Evolutionary conservation across 1,140 invertebrate genomes (phyloP), one percentile per base, ranked within the genome.

Genomic region (Coenobita brevimanus): DNA sequence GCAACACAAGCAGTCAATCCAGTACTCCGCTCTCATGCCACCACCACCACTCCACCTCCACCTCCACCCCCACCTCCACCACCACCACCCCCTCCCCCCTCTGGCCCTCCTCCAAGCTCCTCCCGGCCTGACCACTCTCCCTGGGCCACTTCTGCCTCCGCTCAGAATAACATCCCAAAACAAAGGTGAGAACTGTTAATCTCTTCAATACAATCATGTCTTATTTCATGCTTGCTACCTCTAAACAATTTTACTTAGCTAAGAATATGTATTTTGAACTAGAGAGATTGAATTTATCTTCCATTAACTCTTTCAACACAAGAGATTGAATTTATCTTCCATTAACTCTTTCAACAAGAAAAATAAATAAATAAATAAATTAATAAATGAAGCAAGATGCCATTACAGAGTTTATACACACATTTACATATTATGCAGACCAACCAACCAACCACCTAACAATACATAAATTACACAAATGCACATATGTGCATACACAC

Each of bases 111-210:
- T 8, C 85, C 85, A 0, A 87, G 64, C 43, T 87, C 80, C 78
- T 87, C 85, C 76, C 60, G 64, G 3, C 62, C 76, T 30, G 64
- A 71, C 15, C 27, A 15, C n/a, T 24, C 62, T 3, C 64, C 80
- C 1, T 82, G 62, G 43, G 30, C 27, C 4, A 21, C 67, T 38
- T 4, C 30, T 17, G 13, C 27, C 3, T 6, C 33, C 13, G 27
- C 36, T n/a, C 71, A 17, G 2, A 80, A 87, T 57, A 87, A 87
- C 43, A 54, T 87, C n/a, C 85, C 85, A 15, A 87, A 76, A 46
- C 85, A 87, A 36, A 87, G 85, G 85, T 81, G 17, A 67, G 75
- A 4, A 46, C n/a, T n/a, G n/a, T n/a, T n/a, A n/a, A n/a, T n/a
- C n/a, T n/a, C n/a, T n/a, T n/a, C n/a, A n/a, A n/a, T n/a, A n/a